Evolutionary conservation across 2,888 invertebrate species (phyloP), one percentile per base, ranked within the genome.

Genomic region (Sphecodes monilicornis): DNA sequence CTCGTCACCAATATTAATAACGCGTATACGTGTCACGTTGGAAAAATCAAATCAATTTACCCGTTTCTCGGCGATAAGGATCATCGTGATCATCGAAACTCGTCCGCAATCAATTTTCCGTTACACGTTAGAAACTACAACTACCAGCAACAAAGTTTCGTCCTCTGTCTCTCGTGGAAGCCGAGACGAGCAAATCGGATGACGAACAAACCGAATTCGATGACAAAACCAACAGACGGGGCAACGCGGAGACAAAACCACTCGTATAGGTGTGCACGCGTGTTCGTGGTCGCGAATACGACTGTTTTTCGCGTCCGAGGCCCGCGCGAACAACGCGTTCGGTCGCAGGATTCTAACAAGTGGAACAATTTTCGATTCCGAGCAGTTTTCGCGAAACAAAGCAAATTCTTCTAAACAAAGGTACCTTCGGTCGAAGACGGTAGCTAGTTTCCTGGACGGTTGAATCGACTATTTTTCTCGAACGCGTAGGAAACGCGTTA

Each of bases 361-460:
- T 4, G 66, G 32, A 50, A 26, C n/a, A 76, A 50, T 82, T 82
- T 73, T 75, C 64, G 36, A 72, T 80, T 68, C 46, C 57, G n/a
- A 69, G 41, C 54, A 18, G 46, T 32, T 39, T 57, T 39, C n/a
- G 22, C 36, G 29, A 16, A 29, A 68, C 71, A 60, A n/a, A 84
- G 71, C 74, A 70, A 75, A 43, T 6, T 73, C 32, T 46, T n/a
- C 57, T 29, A 32, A 22, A 78, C 68, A 69, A 74, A 79, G 70
- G 18, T 39, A n/a, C 41, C 54, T 69, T 29, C 41, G 41, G 50
- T 46, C 60, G 36, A 50, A 81, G 36, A 29, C 43, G 60, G 29
- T 39, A 29, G 36, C 26, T 13, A 3, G 68, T 68, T 60, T 29
- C 39, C 22, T n/a, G n/a, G 11, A 5, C 60, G 39, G 73, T 70